Base-by-base conservation (phyloP, 1,140 invertebrate species). In the Leptinotarsa texana region DNA sequence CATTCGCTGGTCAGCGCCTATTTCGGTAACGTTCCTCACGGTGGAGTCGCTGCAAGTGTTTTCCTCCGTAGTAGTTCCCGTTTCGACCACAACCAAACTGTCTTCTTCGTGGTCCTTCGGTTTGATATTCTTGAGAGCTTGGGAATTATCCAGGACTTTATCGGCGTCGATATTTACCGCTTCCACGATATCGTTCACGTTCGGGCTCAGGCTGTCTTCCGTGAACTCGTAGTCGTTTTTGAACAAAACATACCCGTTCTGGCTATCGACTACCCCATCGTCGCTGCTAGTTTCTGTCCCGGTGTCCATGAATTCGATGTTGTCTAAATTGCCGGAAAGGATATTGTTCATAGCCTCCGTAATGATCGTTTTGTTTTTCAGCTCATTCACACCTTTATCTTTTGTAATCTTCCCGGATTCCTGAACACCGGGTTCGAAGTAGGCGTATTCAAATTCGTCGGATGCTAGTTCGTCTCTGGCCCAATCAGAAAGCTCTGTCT, bases 401-500 rank as follows among this genome's bases (percentile, higher is more conserved):
- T 69, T 84, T 68, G 88, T 87, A 63, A 86, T 87, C 5, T 87
- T 82, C 63, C 85, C 82, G 11, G 84, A 87, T n/a, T 88, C 84
- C 74, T 86, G 87, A 67, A 88, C 86, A 79, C 91, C 89, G 0
- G 91, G 85, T 33, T 88, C 87, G 69, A 91, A 89, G 63, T 91
- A 90, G 57, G 89, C 88, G 73, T 92, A 91, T 33, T 89, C 89
- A 67, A 93, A 88, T 80, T 93, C 92, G 75, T 94, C 93, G 3
- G 92, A 90, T 1, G 92, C 92, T 21, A 90, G 91, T 76, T 91
- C 91, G 77, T 95, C 93, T 2, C 91, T 88, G 1, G 92, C 93
- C 94, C 93, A 95, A 83, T 96, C 94, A 0, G 93, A 95, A 13
- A 95, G 85, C 82, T 95, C 94, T 0, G 93, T 94, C 84, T 96